Percentiles rank a stretch among this genome's conserved stretches.
Evolutionary conservation across 2,888 invertebrate species (phyloP).

Genomic region (Lasioglossum calceatum): DNA sequence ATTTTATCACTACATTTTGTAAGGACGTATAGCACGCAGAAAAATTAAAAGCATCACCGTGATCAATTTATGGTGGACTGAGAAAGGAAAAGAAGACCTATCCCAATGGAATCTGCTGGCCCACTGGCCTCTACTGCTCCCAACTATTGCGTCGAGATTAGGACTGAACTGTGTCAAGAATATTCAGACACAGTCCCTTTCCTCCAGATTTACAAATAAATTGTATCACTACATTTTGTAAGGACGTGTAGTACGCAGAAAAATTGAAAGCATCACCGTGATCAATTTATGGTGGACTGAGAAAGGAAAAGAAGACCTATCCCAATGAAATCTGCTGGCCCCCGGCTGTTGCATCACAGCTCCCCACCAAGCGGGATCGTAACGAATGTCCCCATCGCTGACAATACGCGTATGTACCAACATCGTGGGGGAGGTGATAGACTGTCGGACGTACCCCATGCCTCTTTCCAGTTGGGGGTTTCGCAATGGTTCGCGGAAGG

Average conservation of each 20-base stretch:
- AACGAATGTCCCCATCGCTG: constrained; percentile 26
- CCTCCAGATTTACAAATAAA: background rate
- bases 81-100: background rate
- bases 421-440: background rate
- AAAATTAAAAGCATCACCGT: too few relatives aligned
- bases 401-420: constrained; percentile 1
- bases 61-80: too few relatives aligned
- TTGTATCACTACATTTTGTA: too few relatives aligned
- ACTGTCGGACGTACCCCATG: background rate
- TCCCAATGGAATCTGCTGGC: too few relatives aligned
- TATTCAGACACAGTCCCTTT: background rate
- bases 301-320: background rate
- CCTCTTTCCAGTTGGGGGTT: constrained; percentile 19
- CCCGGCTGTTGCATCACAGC: background rate
- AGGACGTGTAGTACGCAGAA: too few relatives aligned
- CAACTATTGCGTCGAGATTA: background rate
- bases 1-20: background rate
- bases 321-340: background rate
- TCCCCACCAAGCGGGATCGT: background rate
- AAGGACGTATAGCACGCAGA: too few relatives aligned
- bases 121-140: accelerated
- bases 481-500: constrained; percentile 64
- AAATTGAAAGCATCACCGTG: background rate
- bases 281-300: background rate
- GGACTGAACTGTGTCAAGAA: too few relatives aligned